phyloP scores from a whole-genome alignment of 2,888 invertebrate species.

The Nebria brevicollis region DNA sequence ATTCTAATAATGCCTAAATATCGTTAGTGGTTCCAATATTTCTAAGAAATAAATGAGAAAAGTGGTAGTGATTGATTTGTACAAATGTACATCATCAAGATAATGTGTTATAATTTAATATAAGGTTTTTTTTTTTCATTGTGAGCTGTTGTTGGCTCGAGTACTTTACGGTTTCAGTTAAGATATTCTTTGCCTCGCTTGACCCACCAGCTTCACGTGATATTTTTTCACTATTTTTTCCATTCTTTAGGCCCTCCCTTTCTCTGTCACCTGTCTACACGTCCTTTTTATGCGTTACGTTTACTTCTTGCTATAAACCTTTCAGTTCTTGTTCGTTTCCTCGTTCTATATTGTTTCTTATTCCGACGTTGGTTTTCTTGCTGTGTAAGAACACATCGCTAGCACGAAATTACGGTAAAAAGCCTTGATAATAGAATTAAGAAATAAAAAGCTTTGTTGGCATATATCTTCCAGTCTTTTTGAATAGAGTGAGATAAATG shows the following conservation, averaged over 20 bases:
- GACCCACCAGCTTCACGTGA: constrained; percentile 10
- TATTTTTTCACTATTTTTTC: constrained; percentile 37
- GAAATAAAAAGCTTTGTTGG: background rate
- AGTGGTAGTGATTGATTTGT: background rate
- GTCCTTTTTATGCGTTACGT: constrained; percentile 42
- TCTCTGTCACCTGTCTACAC: constrained; percentile 46
- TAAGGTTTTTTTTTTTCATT: background rate
- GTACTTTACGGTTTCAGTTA: constrained; percentile 13
- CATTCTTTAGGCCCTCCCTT: constrained; percentile 32
- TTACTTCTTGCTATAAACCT: constrained; percentile 45
- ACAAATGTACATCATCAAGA: background rate
- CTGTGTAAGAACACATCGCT: constrained; percentile 3
- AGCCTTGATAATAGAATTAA: background rate
- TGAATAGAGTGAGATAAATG: background rate
- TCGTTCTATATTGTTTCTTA: constrained; percentile 33
- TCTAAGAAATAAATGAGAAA: background rate
- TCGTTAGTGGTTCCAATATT: too few relatives aligned
- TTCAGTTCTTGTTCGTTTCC: constrained; percentile 39
- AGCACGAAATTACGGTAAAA: background rate
- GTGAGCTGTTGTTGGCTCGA: background rate
- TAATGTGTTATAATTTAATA: background rate
- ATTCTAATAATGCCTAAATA: too few relatives aligned
- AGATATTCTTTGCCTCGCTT: constrained; percentile 19
- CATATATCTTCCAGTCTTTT: background rate
- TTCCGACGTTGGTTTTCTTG: constrained; percentile 23